phyloP scores from a whole-genome alignment of 92 coral and sea anemone genomes.

The Zoanthus sansibaricus region DNA sequence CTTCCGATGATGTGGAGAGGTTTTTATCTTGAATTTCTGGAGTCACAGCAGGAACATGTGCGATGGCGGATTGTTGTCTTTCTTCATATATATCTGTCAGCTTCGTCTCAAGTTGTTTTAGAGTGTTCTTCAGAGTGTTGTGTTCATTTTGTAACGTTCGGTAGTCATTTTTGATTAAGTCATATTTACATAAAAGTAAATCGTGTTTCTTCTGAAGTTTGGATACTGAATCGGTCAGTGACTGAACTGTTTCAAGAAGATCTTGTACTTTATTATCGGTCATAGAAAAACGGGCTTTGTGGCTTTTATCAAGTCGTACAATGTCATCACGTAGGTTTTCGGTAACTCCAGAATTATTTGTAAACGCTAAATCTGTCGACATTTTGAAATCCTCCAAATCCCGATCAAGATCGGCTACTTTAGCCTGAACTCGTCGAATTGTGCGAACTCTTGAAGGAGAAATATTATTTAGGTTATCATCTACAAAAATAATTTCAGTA shows the following conservation, averaged over 20 bases:
- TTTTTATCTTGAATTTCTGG: background rate
- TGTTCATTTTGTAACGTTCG: background rate
- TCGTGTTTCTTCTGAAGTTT: slow-evolving; percentile 14
- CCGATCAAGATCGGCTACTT: slow-evolving; percentile 15
- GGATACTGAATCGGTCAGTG: slow-evolving; percentile 4
- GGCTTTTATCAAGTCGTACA: no score
- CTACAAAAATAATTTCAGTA: background rate
- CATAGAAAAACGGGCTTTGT: background rate
- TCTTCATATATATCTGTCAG: background rate
- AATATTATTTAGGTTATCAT: background rate
- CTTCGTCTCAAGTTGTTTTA: slow-evolving; percentile 3
- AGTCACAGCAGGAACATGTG: background rate
- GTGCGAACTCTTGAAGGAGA: slow-evolving; percentile 25
- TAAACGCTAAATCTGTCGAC: background rate
- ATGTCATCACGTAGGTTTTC: slow-evolving; percentile 1
- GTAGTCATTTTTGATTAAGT: background rate
- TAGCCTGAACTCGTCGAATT: slow-evolving; percentile 33
- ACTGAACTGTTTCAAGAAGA: background rate
- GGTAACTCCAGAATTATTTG: background rate
- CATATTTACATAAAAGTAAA: background rate
- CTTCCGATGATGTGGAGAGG: slow-evolving; percentile 12
- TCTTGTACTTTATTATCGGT: background rate
- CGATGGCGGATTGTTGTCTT: background rate
- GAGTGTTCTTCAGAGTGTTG: background rate
- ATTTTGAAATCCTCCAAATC: slow-evolving; percentile 26